Percentiles rank a stretch among this genome's conserved stretches.
These are phyloP conservation scores for Etheostoma spectabile DNA, from an alignment of 2,113 vertebrate genomes.

Conservation along the genomic window DNA sequence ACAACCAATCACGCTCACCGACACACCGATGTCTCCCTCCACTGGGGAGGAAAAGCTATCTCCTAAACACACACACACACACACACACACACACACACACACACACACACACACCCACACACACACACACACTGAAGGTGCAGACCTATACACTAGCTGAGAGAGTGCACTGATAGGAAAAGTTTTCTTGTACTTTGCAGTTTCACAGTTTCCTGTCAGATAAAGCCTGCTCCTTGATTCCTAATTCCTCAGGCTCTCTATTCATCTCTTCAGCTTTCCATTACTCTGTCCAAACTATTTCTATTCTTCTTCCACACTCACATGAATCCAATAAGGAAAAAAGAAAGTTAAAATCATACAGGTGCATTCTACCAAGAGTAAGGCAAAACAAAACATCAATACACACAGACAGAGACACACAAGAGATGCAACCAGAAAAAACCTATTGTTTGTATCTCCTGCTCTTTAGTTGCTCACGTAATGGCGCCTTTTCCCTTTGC, in stretches of 20 bases:
- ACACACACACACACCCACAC: slow-evolving; percentile 41
- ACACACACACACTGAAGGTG: slow-evolving; percentile 36
- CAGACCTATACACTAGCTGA: slow-evolving; percentile 50
- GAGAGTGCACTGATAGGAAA: slow-evolving; percentile 76
- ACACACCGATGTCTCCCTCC: slow-evolving; percentile 70
- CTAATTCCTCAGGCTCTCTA: slow-evolving; percentile 73
- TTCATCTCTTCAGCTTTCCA: slow-evolving; percentile 68
- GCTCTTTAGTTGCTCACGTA: slow-evolving; percentile 48
- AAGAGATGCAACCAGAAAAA: slow-evolving; percentile 43
- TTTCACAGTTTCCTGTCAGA: slow-evolving; percentile 73
- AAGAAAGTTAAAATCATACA: slow-evolving; percentile 65
- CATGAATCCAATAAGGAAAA: slow-evolving; percentile 65
- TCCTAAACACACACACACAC: slow-evolving; percentile 48
- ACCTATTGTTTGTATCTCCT: slow-evolving; percentile 48
- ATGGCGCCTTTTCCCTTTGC: slow-evolving; percentile 52
- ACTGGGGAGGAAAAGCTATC: slow-evolving; percentile 76
- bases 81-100: slow-evolving; percentile 8
- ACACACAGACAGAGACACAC: slow-evolving; percentile 32
- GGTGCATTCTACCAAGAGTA: slow-evolving; percentile 66
- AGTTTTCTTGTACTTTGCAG: slow-evolving; percentile 78
- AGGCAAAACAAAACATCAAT: slow-evolving; percentile 56
- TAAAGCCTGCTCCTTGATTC: slow-evolving; percentile 72
- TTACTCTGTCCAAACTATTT: slow-evolving; percentile 42
- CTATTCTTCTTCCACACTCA: slow-evolving; percentile 60
- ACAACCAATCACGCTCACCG: slow-evolving; percentile 78